Percentiles rank a stretch among this genome's conserved stretches.
These are phyloP conservation scores for Nineta flava DNA, from an alignment of 2,888 invertebrate genomes.

Conservation along the genomic window DNA sequence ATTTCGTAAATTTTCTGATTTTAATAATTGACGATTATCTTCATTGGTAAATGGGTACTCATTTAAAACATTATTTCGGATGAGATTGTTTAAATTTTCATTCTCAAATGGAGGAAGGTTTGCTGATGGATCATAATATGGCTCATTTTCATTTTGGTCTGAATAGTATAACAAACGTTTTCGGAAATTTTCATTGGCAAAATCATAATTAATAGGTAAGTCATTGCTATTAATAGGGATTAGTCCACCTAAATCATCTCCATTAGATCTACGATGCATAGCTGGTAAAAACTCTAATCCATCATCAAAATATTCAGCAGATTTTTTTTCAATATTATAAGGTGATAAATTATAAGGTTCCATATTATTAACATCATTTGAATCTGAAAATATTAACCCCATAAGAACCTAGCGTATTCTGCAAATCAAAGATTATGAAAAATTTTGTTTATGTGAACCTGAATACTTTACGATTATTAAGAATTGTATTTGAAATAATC, in stretches of 20 bases:
- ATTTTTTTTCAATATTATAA: constrained; percentile 1
- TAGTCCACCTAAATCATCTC: not conserved
- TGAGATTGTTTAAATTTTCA: not conserved
- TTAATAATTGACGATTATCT: not conserved
- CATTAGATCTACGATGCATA: constrained; percentile 21
- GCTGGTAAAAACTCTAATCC: constrained; percentile 14
- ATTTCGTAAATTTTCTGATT: not conserved
- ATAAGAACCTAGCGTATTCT: not conserved
- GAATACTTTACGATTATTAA: too few relatives aligned
- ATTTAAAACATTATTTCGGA: not conserved
- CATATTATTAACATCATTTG: not conserved
- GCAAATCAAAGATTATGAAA: not conserved
- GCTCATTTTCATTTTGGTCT: not conserved
- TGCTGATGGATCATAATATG: not conserved
- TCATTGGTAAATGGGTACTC: not conserved
- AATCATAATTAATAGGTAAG: not conserved
- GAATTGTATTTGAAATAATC: too few relatives aligned
- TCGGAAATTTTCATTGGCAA: not conserved
- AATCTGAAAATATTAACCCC: not conserved
- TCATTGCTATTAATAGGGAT: not conserved
- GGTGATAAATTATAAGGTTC: not conserved
- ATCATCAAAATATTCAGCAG: not conserved
- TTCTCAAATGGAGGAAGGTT: not conserved
- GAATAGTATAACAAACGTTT: not conserved
- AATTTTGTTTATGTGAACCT: too few relatives aligned